These are phyloP conservation scores for Oithona nana DNA, from an alignment of 2,888 invertebrate species.

Conservation along the genomic window DNA sequence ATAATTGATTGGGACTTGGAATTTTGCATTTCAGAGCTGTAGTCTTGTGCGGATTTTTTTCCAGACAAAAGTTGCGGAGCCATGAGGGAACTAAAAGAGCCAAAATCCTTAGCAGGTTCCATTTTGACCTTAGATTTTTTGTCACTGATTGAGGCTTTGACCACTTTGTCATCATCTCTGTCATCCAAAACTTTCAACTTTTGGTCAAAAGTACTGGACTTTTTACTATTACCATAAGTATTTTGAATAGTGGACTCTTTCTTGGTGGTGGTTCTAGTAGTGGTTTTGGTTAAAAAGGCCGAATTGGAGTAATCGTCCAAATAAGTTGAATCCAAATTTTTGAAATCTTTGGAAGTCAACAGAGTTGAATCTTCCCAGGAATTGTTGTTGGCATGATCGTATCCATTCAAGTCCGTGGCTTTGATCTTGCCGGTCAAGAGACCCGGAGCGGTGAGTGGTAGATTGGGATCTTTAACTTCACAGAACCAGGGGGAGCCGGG, in stretches of 20 bases:
- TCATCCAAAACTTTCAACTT: background rate
- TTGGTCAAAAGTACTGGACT: background rate
- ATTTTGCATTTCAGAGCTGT: background rate
- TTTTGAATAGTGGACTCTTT: background rate
- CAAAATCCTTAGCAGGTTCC: conserved; percentile 9
- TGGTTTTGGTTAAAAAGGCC: background rate
- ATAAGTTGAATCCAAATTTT: background rate
- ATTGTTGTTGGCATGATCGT: background rate
- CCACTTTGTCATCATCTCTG: background rate
- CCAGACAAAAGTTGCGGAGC: background rate
- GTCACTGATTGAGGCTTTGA: background rate
- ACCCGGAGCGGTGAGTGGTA: conserved; percentile 1
- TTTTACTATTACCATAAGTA: background rate
- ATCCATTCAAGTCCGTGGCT: background rate
- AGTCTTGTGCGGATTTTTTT: background rate
- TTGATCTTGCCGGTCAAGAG: conserved; percentile 4
- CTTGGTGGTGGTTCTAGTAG: background rate
- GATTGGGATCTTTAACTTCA: conserved; percentile 16
- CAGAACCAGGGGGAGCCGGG: conserved; percentile 28
- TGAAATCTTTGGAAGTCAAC: conserved; percentile 9
- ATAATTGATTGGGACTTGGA: background rate
- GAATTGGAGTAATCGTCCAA: background rate
- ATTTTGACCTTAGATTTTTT: conserved; percentile 2
- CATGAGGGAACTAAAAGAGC: background rate
- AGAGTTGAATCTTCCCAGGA: background rate